Evolutionary conservation across 2,888 invertebrate species (phyloP).

Genomic region (Parnassius mnemosyne): DNA sequence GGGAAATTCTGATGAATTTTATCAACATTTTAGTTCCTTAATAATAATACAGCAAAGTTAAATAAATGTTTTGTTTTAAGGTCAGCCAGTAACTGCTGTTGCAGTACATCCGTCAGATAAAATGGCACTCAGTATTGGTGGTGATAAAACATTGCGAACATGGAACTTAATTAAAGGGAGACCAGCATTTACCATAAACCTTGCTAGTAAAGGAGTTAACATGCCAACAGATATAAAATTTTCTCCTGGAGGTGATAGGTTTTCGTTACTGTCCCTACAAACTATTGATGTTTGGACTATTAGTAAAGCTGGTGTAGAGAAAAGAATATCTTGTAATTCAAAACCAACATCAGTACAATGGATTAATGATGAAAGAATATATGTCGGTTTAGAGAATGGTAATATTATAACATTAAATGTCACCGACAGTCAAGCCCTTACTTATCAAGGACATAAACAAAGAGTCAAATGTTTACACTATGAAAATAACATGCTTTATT

Average conservation of each 20-base stretch:
- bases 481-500: slow-evolving; percentile 80
- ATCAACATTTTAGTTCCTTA: no score
- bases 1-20: no score
- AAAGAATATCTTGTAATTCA: slow-evolving; percentile 83
- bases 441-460: slow-evolving; percentile 80
- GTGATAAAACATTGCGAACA: slow-evolving; percentile 90
- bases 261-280: slow-evolving; percentile 86
- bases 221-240: slow-evolving; percentile 81
- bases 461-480: slow-evolving; percentile 85
- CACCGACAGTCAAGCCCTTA: slow-evolving; percentile 67
- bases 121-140: slow-evolving; percentile 91
- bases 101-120: slow-evolving; percentile 95
- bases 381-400: slow-evolving; percentile 89
- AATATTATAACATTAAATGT: slow-evolving; percentile 81
- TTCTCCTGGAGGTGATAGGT: slow-evolving; percentile 88
- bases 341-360: slow-evolving; percentile 87
- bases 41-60: no score
- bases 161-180: slow-evolving; percentile 97
- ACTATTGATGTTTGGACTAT: slow-evolving; percentile 90
- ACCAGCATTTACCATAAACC: slow-evolving; percentile 93
- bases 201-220: slow-evolving; percentile 83
- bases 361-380: slow-evolving; percentile 81
- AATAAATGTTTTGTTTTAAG: slow-evolving; percentile 37
- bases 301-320: slow-evolving; percentile 86
- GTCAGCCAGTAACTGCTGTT: slow-evolving; percentile 85